Percentiles rank a stretch among this genome's conserved stretches.
Evolutionary conservation across 2,797 vertebrate genomes (phyloP).

Genomic region (Chiloscyllium punctatum): DNA sequence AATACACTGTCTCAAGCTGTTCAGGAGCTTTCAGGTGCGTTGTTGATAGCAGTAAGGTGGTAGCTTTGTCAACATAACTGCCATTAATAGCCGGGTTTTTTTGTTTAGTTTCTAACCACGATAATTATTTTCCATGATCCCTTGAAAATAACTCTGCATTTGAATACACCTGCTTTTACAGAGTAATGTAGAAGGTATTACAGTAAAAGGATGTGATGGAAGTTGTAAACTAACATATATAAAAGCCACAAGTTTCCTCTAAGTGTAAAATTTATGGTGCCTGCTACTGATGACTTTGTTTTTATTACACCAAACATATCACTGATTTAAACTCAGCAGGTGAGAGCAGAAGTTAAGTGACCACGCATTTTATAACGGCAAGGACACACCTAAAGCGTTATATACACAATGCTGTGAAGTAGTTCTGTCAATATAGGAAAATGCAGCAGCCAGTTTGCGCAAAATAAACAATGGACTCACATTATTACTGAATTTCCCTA

Average conservation of each 20-base stretch:
- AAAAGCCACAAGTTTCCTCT: background rate
- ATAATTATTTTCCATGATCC: background rate
- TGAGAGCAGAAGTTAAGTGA: background rate
- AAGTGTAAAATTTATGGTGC: background rate
- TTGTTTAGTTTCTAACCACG: background rate
- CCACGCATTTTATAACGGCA: background rate
- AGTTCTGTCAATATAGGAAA: background rate
- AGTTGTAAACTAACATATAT: background rate
- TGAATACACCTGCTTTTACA: background rate
- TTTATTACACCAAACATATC: background rate
- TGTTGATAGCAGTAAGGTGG: background rate
- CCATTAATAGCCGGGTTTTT: background rate
- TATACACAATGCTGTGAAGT: background rate
- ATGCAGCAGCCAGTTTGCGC: background rate
- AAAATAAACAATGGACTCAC: background rate
- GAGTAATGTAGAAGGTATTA: background rate
- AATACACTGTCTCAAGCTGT: slow-evolving; percentile 49
- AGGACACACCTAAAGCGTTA: background rate
- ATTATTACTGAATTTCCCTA: background rate
- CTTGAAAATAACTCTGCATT: background rate
- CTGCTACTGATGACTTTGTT: background rate
- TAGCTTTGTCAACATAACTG: slow-evolving; percentile 18
- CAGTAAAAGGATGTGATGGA: background rate
- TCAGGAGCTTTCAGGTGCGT: slow-evolving; percentile 63
- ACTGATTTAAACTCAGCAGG: background rate